Conservation (phyloP, 1,140 invertebrate species). For the Diprion similis region DNA sequence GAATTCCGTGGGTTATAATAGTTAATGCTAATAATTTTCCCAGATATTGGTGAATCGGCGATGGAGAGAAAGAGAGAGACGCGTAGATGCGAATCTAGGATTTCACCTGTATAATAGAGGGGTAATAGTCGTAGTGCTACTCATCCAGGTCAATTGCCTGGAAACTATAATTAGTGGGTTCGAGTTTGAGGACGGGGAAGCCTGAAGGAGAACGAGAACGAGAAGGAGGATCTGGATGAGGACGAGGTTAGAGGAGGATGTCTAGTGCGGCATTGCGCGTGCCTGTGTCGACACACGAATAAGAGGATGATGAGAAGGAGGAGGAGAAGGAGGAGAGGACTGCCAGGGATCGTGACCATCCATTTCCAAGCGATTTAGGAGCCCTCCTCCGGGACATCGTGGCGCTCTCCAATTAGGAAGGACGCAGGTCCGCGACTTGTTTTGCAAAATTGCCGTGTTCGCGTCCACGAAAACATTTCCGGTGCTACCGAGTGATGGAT, state of each 20-base stretch:
- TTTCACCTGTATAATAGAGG: neutral
- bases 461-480: neutral
- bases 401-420: neutral
- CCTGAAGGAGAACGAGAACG: neutral
- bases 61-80: too few species aligned
- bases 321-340: neutral
- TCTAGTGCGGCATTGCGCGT: too few species aligned
- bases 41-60: too few species aligned
- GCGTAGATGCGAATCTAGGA: neutral
- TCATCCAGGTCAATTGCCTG: slow-evolving; percentile 9
- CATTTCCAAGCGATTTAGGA: slow-evolving; percentile 2
- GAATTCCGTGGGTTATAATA: too few species aligned
- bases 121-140: slow-evolving; percentile 11
- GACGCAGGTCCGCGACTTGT: neutral
- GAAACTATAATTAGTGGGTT: slow-evolving; percentile 14
- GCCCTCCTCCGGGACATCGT: neutral
- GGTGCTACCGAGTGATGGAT: neutral
- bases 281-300: too few species aligned
- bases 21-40: too few species aligned
- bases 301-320: neutral
- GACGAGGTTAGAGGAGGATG: neutral
- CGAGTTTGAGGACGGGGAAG: neutral
- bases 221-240: too few species aligned
- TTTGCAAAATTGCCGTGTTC: neutral
- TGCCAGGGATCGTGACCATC: neutral